Evolutionary conservation across 1,140 invertebrate genomes (phyloP), one percentile per base, ranked within the genome.

Genomic region (Caerostris darwini): DNA sequence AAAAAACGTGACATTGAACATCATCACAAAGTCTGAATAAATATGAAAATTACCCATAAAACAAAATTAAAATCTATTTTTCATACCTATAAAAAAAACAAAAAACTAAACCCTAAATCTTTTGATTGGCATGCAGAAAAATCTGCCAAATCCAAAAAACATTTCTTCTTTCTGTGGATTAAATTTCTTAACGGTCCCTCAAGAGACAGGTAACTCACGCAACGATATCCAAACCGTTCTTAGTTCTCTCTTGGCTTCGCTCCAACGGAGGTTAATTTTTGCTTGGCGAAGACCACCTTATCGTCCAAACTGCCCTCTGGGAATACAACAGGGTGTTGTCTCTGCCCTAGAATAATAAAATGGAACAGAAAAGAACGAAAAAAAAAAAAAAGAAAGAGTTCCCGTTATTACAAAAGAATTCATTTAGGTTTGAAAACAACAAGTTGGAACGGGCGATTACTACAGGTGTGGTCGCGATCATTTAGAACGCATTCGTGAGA

Each of bases 291-390:
- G 82, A 85, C 82, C 89, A 85, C 91, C 77, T 93, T 92, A 93
- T 93, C 91, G 82, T 59, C 58, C 53, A 92, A 92, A 53, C 91
- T 85, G 61, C 83, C 91, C 83, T 86, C 17, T 19, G 91, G 91
- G 91, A 85, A 86, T 86, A 93, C 91, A 93, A 93, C 91, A 93
- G 91, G 91, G 91, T 93, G 91, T 85, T 93, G 91, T 86, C 91
- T 93, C 91, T 86, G 83, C 61, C n/a, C 89, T 17, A 54, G 81
- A 82, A 83, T 92, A 92, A 92, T 92, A 92, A 92, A 92, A 92
- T 67, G 90, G 90, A n/a, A 5, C n/a, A 53, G 34, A 71, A 67
- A 57, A 58, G 71, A 86, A 93, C 71, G 17, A 82, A 54, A 6
- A 83, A 61, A n/a, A 67, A 61, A 34, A 34, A 34, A 34, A 34